Percentiles rank a stretch among this genome's conserved stretches.
Conservation (phyloP, 2,888 invertebrate genomes). For the Liposcelis brunnea region DNA sequence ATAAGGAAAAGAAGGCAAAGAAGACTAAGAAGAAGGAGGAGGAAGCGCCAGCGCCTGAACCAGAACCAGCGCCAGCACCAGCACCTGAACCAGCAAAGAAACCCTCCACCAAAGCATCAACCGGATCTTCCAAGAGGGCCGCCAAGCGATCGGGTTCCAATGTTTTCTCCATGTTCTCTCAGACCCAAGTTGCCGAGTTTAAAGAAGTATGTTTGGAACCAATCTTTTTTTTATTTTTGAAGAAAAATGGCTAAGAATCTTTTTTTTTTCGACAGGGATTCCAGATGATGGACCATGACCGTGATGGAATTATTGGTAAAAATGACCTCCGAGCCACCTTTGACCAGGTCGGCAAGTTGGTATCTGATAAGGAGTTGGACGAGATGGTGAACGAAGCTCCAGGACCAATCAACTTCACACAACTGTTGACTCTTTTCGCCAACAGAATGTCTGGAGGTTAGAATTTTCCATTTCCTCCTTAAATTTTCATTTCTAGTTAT, state of each 20-base stretch:
- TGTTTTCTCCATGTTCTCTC: slow-evolving; percentile 94
- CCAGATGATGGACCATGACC: slow-evolving; percentile 91
- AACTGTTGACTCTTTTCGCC: slow-evolving; percentile 80
- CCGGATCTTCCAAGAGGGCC: slow-evolving; percentile 61
- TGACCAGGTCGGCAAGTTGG: slow-evolving; percentile 80
- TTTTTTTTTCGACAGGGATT: slow-evolving; percentile 46
- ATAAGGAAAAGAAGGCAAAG: slow-evolving; percentile 86
- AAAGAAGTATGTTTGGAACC: slow-evolving; percentile 52
- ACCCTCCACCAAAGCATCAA: slow-evolving; percentile 44
- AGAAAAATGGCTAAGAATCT: not conserved
- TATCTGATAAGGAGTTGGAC: slow-evolving; percentile 79
- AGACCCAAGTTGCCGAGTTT: slow-evolving; percentile 91
- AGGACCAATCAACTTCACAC: slow-evolving; percentile 90
- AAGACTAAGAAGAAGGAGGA: slow-evolving; percentile 69
- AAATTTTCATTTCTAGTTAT: not conserved
- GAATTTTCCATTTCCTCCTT: not conserved
- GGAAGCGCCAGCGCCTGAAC: slow-evolving; percentile 43
- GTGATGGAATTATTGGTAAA: slow-evolving; percentile 75
- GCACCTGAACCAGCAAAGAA: slow-evolving; percentile 45
- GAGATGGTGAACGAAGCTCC: slow-evolving; percentile 74
- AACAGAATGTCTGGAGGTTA: slow-evolving; percentile 72
- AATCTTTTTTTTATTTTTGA: not conserved
- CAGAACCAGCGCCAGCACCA: slow-evolving; percentile 41
- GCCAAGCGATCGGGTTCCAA: slow-evolving; percentile 85
- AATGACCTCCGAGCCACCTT: slow-evolving; percentile 80